Conservation (phyloP, 1,140 invertebrate genomes). For the Nomia melanderi region DNA sequence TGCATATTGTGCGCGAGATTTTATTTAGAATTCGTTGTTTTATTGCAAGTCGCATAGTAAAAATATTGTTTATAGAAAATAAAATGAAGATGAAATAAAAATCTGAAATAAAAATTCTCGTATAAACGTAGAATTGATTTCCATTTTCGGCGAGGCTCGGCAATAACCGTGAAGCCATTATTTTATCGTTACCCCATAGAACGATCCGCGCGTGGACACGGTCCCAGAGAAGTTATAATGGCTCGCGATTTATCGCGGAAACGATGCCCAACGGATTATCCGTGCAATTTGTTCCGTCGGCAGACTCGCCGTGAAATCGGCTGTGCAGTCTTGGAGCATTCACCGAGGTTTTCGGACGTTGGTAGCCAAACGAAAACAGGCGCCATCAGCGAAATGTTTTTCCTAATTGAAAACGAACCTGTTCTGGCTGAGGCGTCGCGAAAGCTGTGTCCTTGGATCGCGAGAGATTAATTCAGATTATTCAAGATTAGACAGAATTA, state of each 20-base stretch:
- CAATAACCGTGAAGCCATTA: not conserved
- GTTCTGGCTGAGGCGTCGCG: constrained; percentile 29
- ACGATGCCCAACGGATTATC: constrained; percentile 10
- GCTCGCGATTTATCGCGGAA: constrained; percentile 17
- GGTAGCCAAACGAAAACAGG: not conserved
- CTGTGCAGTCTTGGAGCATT: constrained; percentile 31
- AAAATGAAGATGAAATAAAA: too few relatives aligned
- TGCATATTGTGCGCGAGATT: too few relatives aligned
- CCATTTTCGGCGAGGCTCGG: not conserved
- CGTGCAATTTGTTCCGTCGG: constrained; percentile 42
- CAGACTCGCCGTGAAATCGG: constrained; percentile 39
- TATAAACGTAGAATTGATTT: not conserved
- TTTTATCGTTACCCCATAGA: not conserved
- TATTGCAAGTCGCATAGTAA: too few relatives aligned
- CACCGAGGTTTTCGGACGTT: not conserved
- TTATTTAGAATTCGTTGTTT: too few relatives aligned
- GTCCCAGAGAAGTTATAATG: not conserved
- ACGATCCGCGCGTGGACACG: not conserved
- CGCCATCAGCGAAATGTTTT: constrained; percentile 56
- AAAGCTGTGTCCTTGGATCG: constrained; percentile 61
- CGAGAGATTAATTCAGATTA: constrained; percentile 69
- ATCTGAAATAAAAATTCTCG: not conserved
- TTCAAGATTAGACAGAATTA: constrained; percentile 69
- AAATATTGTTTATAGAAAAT: too few relatives aligned
- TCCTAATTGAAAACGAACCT: constrained; percentile 66